These are phyloP conservation scores for Galleria mellonella DNA, from an alignment of 1,140 invertebrate genomes.

Conservation along the genomic window DNA sequence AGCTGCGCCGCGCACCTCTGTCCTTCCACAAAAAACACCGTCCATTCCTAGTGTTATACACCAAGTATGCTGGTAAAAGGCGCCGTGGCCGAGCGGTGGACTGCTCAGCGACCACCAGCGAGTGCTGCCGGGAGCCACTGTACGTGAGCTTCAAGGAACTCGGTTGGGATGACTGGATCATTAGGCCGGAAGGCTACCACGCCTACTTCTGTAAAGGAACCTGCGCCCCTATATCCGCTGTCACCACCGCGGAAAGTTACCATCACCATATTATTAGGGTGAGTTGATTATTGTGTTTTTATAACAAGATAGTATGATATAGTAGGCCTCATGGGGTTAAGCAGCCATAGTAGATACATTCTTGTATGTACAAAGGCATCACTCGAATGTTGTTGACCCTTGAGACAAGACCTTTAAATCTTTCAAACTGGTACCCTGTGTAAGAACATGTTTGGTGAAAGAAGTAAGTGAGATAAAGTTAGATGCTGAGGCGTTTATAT, in stretches of 20 bases:
- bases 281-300: conserved; percentile 31
- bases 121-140: conserved; percentile 89
- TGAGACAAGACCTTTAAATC: too few relatives aligned
- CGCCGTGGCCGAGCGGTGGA: conserved; percentile 80
- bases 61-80: conserved; percentile 75
- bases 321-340: too few relatives aligned
- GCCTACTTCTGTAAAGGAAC: conserved; percentile 90
- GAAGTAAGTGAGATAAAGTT: too few relatives aligned
- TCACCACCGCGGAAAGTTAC: conserved; percentile 78
- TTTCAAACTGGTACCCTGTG: too few relatives aligned
- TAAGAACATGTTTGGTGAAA: too few relatives aligned
- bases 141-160: conserved; percentile 89
- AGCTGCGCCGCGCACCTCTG: conserved; percentile 75
- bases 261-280: conserved; percentile 85
- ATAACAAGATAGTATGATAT: too few relatives aligned
- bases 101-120: conserved; percentile 79
- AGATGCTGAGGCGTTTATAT: too few relatives aligned
- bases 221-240: conserved; percentile 80
- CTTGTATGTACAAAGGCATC: too few relatives aligned
- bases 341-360: too few relatives aligned
- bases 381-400: too few relatives aligned
- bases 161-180: conserved; percentile 92
- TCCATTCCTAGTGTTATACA: conserved; percentile 84
- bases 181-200: conserved; percentile 85
- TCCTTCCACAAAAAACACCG: conserved; percentile 79